Percentiles rank a stretch among this genome's conserved stretches.
phyloP scores from a whole-genome alignment of 92 coral and sea anemone genomes.

The Zoanthus sansibaricus region DNA sequence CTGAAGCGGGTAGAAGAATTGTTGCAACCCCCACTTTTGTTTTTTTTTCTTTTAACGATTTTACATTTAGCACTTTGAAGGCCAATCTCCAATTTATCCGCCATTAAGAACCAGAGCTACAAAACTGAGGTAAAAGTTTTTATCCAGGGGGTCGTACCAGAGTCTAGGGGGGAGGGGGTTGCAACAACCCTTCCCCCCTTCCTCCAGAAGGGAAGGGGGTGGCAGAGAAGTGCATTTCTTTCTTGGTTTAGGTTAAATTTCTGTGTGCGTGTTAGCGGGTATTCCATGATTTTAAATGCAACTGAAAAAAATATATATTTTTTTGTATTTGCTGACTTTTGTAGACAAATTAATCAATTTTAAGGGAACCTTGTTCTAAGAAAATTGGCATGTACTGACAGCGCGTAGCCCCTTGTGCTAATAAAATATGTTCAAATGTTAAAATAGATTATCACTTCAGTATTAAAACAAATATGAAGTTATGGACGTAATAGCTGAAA shows the following conservation, averaged over 20 bases:
- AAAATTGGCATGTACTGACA: not conserved
- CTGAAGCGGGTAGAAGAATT: too few relatives aligned
- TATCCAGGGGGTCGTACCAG: not conserved
- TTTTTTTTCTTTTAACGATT: constrained; percentile 3
- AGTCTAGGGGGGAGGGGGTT: not conserved
- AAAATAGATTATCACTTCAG: not conserved
- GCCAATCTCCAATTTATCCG: not conserved
- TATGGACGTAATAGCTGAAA: not conserved
- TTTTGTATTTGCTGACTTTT: not conserved
- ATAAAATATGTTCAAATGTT: not conserved
- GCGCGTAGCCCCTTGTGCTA: not conserved
- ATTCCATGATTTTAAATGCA: not conserved
- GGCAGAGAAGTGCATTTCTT: not conserved
- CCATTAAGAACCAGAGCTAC: too few relatives aligned
- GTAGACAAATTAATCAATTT: not conserved
- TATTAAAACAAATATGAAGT: not conserved
- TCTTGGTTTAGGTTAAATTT: not conserved
- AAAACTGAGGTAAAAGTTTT: not conserved
- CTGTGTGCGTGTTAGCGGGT: not conserved
- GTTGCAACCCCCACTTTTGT: too few relatives aligned
- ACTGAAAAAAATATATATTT: too few relatives aligned
- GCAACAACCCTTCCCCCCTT: not conserved
- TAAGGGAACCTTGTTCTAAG: not conserved
- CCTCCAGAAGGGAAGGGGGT: not conserved
- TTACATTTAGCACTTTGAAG: not conserved